Evolutionary conservation across 2,797 vertebrate species (phyloP).

Genomic region (Pelobates cultripes): DNA sequence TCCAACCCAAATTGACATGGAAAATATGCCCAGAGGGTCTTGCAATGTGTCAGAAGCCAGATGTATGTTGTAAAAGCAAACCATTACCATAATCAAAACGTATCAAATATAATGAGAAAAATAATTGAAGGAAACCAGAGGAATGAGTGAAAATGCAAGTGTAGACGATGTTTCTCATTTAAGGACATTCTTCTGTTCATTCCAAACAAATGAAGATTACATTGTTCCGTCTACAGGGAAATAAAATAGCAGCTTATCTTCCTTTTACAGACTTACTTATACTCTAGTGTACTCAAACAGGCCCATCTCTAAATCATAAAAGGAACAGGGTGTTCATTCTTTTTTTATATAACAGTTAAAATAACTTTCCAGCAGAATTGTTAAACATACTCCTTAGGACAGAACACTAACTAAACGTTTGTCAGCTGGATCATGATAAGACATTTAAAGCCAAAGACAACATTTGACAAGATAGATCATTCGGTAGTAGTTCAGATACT

Average conservation of each 20-base stretch:
- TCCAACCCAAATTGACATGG: conserved; percentile 30
- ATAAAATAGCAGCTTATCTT: conserved; percentile 53
- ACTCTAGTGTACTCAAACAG: conserved; percentile 39
- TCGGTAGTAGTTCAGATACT: neutral
- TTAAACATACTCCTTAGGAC: conserved; percentile 8
- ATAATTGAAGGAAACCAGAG: conserved; percentile 17
- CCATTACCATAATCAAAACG: conserved; percentile 38
- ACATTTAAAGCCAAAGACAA: conserved; percentile 17
- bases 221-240: conserved; percentile 51
- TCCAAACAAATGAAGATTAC: conserved; percentile 40
- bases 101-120: conserved; percentile 41
- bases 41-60: conserved; percentile 42
- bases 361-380: conserved; percentile 30
- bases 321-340: conserved; percentile 43
- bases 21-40: conserved; percentile 44
- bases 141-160: conserved; percentile 11
- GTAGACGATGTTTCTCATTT: conserved; percentile 16
- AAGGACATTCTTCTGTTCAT: conserved; percentile 32
- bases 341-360: conserved; percentile 27
- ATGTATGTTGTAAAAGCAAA: conserved; percentile 43
- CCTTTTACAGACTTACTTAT: conserved; percentile 42
- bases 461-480: conserved; percentile 25
- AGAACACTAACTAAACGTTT: conserved; percentile 24
- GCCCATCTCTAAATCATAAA: conserved; percentile 44
- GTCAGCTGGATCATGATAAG: conserved; percentile 31